Evolutionary conservation across 2,113 vertebrate genomes (phyloP).

Genomic region (Anser cygnoides): DNA sequence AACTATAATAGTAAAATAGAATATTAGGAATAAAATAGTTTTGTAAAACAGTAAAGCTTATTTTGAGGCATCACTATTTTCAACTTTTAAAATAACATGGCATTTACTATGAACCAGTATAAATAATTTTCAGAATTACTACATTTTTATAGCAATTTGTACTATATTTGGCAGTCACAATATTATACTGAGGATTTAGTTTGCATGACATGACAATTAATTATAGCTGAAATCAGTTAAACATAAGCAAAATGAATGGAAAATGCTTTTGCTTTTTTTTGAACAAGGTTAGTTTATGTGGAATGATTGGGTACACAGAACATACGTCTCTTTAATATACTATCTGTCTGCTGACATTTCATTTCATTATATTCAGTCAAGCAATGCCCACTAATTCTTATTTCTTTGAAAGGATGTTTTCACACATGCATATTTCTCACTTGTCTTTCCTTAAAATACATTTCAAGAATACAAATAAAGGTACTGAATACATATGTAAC

Average conservation of each 20-base stretch:
- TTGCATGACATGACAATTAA: constrained; percentile 80
- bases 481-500: not conserved
- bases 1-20: not conserved
- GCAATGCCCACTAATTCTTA: constrained; percentile 53
- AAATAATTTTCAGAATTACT: constrained; percentile 46
- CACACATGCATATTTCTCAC: constrained; percentile 53
- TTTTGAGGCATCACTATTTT: constrained; percentile 25
- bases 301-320: constrained; percentile 81
- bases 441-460: constrained; percentile 64
- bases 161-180: constrained; percentile 55
- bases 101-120: constrained; percentile 14
- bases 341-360: constrained; percentile 63
- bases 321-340: constrained; percentile 73
- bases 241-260: constrained; percentile 77
- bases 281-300: constrained; percentile 79
- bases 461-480: constrained; percentile 63
- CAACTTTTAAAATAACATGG: not conserved
- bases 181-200: constrained; percentile 77
- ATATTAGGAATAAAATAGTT: not conserved
- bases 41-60: constrained; percentile 36
- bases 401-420: constrained; percentile 65
- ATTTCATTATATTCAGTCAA: constrained; percentile 58
- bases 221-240: constrained; percentile 81
- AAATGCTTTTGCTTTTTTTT: constrained; percentile 73
- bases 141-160: constrained; percentile 35